Conservation (phyloP, 1,140 invertebrate species). For the Aphidius gifuensis region DNA sequence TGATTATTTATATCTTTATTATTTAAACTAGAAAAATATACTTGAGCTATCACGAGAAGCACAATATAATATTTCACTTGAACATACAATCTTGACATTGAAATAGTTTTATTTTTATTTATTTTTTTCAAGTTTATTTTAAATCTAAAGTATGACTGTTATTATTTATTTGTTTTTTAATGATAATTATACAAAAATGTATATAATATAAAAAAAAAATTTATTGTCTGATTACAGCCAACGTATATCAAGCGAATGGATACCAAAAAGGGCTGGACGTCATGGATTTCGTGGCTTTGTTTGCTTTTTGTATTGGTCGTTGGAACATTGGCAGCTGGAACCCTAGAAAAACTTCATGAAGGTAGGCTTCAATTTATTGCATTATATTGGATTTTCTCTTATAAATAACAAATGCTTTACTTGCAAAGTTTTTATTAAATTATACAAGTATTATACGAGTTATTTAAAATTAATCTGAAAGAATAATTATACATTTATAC, state of each 20-base stretch:
- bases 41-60: too few relatives aligned
- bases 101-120: not conserved
- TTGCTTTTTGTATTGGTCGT: constrained; percentile 37
- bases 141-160: not conserved
- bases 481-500: too few relatives aligned
- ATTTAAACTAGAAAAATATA: not conserved
- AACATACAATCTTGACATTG: too few relatives aligned
- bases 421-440: constrained; percentile 9
- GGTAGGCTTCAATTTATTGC: constrained; percentile 37
- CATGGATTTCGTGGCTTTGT: constrained; percentile 38
- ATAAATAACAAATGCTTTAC: constrained; percentile 28
- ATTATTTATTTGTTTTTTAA: not conserved
- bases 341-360: constrained; percentile 52
- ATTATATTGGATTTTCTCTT: constrained; percentile 4
- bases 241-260: constrained; percentile 45
- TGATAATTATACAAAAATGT: not conserved
- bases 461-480: too few relatives aligned
- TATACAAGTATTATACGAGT: too few relatives aligned
- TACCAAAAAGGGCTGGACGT: constrained; percentile 40
- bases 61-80: too few relatives aligned
- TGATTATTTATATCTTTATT: constrained; percentile 19
- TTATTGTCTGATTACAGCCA: constrained; percentile 40
- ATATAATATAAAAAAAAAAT: not conserved
- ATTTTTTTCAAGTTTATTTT: not conserved
- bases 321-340: constrained; percentile 41